These are phyloP conservation scores for Nemurella pictetii DNA, from an alignment of 2,888 invertebrate genomes.

Conservation along the genomic window DNA sequence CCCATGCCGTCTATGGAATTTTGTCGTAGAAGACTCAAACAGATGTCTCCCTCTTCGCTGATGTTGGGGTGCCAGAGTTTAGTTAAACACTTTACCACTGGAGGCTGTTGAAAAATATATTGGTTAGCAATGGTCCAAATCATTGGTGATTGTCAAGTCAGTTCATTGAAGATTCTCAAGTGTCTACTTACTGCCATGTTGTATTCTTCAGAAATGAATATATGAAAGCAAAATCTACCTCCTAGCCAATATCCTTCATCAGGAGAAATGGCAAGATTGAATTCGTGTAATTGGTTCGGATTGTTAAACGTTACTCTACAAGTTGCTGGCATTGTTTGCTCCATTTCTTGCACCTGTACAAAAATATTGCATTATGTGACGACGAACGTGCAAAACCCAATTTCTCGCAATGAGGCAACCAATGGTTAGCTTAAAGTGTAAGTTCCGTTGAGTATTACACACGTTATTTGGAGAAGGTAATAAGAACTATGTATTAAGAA, in stretches of 20 bases:
- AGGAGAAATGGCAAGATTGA: constrained; percentile 75
- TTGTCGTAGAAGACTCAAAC: constrained; percentile 84
- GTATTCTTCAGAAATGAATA: constrained; percentile 90
- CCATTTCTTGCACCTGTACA: constrained; percentile 74
- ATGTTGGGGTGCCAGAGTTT: constrained; percentile 96
- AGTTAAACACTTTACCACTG: constrained; percentile 88
- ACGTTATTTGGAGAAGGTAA: no score
- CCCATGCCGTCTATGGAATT: constrained; percentile 92
- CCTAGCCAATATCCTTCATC: constrained; percentile 89
- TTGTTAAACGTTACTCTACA: constrained; percentile 81
- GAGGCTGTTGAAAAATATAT: constrained; percentile 67
- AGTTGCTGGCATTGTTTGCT: constrained; percentile 77
- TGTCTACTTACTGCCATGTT: constrained; percentile 86
- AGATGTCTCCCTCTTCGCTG: constrained; percentile 89
- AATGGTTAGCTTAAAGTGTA: no score
- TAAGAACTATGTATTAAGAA: constrained; percentile 16
- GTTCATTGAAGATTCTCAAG: not conserved
- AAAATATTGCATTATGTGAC: not conserved
- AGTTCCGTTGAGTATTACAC: no score
- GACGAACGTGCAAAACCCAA: not conserved
- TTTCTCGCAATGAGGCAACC: no score
- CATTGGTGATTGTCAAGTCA: not conserved
- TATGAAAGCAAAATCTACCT: constrained; percentile 83
- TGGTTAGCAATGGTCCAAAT: not conserved
- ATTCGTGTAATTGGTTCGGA: constrained; percentile 79